Percentiles rank a stretch among this genome's conserved stretches.
phyloP scores from a whole-genome alignment of 2,888 invertebrate genomes.

The Subacronicta megacephala region DNA sequence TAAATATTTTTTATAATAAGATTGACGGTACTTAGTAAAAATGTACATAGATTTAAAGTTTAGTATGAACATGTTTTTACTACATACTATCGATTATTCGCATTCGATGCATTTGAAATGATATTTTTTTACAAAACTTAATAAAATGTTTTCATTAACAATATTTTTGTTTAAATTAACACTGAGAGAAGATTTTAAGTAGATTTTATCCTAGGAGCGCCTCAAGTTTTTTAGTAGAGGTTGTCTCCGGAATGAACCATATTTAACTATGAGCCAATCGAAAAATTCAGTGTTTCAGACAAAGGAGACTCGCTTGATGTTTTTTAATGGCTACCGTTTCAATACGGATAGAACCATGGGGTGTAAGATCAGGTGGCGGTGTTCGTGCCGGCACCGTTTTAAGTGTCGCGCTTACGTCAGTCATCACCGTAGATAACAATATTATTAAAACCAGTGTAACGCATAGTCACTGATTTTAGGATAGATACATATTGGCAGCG shows the following conservation, averaged over 20 bases:
- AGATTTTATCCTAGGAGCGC: too few relatives aligned
- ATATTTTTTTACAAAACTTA: conserved; percentile 21
- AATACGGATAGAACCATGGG: conserved; percentile 43
- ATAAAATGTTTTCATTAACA: conserved; percentile 17
- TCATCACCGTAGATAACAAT: conserved; percentile 28
- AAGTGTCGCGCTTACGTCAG: conserved; percentile 40
- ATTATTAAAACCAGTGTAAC: conserved; percentile 23
- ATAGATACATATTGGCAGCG: too few relatives aligned
- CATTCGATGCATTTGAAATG: conserved; percentile 1
- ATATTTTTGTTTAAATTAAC: not conserved
- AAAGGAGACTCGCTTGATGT: conserved; percentile 23
- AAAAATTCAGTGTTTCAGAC: conserved; percentile 31
- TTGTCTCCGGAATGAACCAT: too few relatives aligned
- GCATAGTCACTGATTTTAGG: conserved; percentile 51
- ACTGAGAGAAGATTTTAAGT: too few relatives aligned
- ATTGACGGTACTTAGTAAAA: conserved; percentile 12
- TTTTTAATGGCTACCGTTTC: conserved; percentile 38
- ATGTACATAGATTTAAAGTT: conserved; percentile 21
- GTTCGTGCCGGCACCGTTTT: conserved; percentile 61
- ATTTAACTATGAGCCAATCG: too few relatives aligned
- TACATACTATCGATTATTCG: conserved; percentile 15
- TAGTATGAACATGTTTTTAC: conserved; percentile 18
- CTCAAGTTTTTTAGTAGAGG: too few relatives aligned
- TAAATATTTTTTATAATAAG: conserved; percentile 17
- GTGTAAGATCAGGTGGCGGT: conserved; percentile 63